Base-by-base conservation (phyloP, 1,140 invertebrate species). In the Bombus affinis region DNA sequence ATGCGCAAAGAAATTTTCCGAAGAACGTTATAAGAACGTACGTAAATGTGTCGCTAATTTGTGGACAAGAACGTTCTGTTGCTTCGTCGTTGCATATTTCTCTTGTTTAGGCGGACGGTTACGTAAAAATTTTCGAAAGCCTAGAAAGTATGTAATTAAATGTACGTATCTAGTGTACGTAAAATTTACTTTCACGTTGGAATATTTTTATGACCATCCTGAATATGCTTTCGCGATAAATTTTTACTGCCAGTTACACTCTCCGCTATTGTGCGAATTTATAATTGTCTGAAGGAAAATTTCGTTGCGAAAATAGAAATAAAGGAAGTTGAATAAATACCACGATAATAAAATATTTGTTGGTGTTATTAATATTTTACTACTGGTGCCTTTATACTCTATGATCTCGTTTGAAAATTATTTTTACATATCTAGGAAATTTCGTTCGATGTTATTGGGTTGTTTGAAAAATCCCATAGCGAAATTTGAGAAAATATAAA, bases 111-210 rank as follows among this genome's bases (percentile, higher is more conserved):
- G 5, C n/a, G 12, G 28, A 3, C 8, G 13, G 74, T 76, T 76
- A 57, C 74, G 47, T 59, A 74, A 82, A 82, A 72, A 75, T 82
- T 75, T 75, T 75, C 72, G 35, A 83, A 83, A 83, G 75, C 57
- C 66, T 83, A 42, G 82, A 83, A 78, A 77, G 82, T 44, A 28
- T 44, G 81, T 22, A 82, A 83, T 73, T 83, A 70, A 68, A 18
- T 10, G 35, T 77, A 22, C 28, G n/a, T 57, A 35, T 35, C 25
- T 25, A 47, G 62, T 4, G 65, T 68, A 70, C 65, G 57, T 47
- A 65, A 75, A 65, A 66, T 65, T 42, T 28, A 44, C 75, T 83
- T 78, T 70, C 82, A 70, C 82, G 65, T 3, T 32, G 65, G 22
- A 78, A 78, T 68, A 70, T 57, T 53, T 83, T 78, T 83, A 83